Percentiles rank a stretch among this genome's conserved stretches.
Conservation (phyloP, 2,113 vertebrate species). For the Gobio gobio region DNA sequence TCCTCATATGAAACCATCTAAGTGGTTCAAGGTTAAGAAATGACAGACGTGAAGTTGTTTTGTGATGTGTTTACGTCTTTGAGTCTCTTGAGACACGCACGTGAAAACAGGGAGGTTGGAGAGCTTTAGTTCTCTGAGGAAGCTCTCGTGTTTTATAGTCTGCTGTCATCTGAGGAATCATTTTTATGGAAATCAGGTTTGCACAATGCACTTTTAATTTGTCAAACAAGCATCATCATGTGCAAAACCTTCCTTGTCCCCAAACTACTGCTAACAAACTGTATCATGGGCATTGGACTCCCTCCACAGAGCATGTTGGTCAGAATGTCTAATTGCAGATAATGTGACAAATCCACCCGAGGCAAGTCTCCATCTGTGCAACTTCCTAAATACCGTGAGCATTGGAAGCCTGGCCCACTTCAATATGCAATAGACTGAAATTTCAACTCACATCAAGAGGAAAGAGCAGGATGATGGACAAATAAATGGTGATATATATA, state of each 20-base stretch:
- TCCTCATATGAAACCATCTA: not conserved
- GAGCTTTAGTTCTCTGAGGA: slow-evolving; percentile 29
- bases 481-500: not conserved
- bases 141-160: slow-evolving; percentile 28
- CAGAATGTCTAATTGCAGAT: slow-evolving; percentile 44
- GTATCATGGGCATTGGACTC: slow-evolving; percentile 42
- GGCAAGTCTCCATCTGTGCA: slow-evolving; percentile 42
- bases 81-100: slow-evolving; percentile 4
- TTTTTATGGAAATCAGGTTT: slow-evolving; percentile 57
- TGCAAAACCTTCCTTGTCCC: slow-evolving; percentile 25
- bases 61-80: slow-evolving; percentile 17
- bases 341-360: slow-evolving; percentile 36
- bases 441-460: slow-evolving; percentile 8
- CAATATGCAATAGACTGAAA: not conserved
- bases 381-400: not conserved
- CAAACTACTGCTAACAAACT: slow-evolving; percentile 49
- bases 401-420: not conserved
- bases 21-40: slow-evolving; percentile 9
- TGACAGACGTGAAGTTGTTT: not conserved
- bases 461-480: not conserved
- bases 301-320: slow-evolving; percentile 37
- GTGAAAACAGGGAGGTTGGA: not conserved
- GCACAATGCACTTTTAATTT: slow-evolving; percentile 35
- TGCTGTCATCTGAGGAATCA: slow-evolving; percentile 33
- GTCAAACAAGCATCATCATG: slow-evolving; percentile 12